A percentile compares a stretch with the other conserved stretches of the same genome.
These are phyloP conservation scores for Hormaphis cornu DNA, from an alignment of 1,140 invertebrate species.

Conservation along the genomic window DNA sequence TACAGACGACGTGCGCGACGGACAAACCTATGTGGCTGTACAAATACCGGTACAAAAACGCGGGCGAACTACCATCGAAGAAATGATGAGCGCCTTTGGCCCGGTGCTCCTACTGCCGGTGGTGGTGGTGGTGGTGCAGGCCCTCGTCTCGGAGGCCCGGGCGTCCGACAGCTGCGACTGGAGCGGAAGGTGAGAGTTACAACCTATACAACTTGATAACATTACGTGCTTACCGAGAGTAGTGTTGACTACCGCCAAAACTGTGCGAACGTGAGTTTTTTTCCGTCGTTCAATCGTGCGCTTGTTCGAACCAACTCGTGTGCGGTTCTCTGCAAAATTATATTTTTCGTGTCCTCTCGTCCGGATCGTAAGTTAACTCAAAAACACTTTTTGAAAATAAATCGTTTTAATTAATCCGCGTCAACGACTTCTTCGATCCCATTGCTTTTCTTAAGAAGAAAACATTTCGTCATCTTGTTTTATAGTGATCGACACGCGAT, in stretches of 20 bases:
- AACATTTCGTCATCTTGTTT: too few species aligned
- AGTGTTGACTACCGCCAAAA: not conserved
- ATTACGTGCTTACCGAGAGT: not conserved
- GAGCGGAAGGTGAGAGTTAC: conserved; percentile 17
- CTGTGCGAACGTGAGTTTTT: too few species aligned
- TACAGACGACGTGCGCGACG: not conserved
- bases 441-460: too few species aligned
- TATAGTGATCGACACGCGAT: too few species aligned
- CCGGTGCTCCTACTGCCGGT: not conserved
- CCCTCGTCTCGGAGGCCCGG: not conserved
- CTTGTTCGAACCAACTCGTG: too few species aligned
- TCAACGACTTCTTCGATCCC: too few species aligned
- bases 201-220: not conserved
- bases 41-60: conserved; percentile 23
- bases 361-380: too few species aligned
- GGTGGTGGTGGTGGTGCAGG: not conserved
- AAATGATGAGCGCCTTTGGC: not conserved
- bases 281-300: too few species aligned
- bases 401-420: too few species aligned
- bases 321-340: too few species aligned
- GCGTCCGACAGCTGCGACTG: conserved; percentile 24
- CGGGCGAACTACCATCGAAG: conserved; percentile 1
- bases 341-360: too few species aligned
- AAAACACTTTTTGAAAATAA: too few species aligned
- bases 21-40: conserved; percentile 17